Conservation (phyloP, 2,888 invertebrate genomes). For the Stenurella melanura region DNA sequence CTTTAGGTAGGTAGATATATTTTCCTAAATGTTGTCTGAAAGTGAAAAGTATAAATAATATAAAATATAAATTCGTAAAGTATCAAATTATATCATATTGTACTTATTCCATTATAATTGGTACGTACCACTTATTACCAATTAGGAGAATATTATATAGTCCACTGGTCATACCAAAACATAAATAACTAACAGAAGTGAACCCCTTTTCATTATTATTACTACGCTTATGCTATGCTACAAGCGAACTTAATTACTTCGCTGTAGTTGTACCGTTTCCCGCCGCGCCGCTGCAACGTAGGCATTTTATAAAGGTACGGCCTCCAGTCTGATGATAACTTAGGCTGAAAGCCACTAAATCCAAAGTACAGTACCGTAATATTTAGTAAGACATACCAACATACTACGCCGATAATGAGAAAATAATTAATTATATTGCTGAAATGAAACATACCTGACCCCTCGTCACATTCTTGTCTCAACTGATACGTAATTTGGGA, state of each 20-base stretch:
- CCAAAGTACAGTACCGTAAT: neutral
- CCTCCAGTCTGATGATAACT: neutral
- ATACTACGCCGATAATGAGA: neutral
- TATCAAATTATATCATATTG: too few relatives aligned
- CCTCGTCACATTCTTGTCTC: slow-evolving; percentile 49
- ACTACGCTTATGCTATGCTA: neutral
- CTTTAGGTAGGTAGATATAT: too few relatives aligned
- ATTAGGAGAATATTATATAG: too few relatives aligned
- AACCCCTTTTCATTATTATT: neutral
- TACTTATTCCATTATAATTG: too few relatives aligned
- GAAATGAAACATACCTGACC: slow-evolving; percentile 45
- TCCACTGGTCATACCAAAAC: too few relatives aligned
- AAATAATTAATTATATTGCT: neutral
- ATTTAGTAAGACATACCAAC: neutral
- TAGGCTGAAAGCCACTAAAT: neutral
- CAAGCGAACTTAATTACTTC: neutral
- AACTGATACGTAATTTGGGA: slow-evolving; percentile 47
- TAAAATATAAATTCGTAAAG: too few relatives aligned
- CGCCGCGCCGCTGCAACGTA: neutral
- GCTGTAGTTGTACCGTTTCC: slow-evolving; percentile 3
- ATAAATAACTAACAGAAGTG: neutral
- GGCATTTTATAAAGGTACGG: neutral
- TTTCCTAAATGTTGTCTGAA: too few relatives aligned
- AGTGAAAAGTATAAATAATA: too few relatives aligned
- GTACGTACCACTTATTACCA: too few relatives aligned